Evolutionary conservation across 2,888 invertebrate species (phyloP).

Genomic region (Aelia acuminata): DNA sequence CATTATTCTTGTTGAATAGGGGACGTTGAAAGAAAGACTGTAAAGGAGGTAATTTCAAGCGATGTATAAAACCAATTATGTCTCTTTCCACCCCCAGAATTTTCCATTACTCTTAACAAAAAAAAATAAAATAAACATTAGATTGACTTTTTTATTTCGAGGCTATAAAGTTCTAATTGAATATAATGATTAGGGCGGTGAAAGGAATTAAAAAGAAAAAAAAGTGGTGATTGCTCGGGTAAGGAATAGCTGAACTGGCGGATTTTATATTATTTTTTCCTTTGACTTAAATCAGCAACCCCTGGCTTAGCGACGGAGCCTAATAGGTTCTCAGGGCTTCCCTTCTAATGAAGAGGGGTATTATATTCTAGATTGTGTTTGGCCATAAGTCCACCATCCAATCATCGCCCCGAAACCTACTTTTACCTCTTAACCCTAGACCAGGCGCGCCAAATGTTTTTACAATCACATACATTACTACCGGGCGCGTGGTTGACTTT

Average conservation of each 20-base stretch:
- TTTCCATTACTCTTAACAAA: neutral
- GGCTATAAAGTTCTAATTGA: slow-evolving; percentile 34
- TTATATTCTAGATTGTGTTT: slow-evolving; percentile 48
- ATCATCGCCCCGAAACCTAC: neutral
- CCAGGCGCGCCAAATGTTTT: too few relatives aligned
- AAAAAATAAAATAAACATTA: neutral
- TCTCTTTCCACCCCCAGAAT: neutral
- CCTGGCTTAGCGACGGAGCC: neutral
- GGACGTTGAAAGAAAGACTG: neutral
- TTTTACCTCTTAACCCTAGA: neutral
- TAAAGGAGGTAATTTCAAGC: slow-evolving; percentile 47
- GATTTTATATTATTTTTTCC: slow-evolving; percentile 50
- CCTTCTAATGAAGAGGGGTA: slow-evolving; percentile 4
- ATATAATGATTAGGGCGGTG: slow-evolving; percentile 1
- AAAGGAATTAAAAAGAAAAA: neutral
- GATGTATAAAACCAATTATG: slow-evolving; percentile 44
- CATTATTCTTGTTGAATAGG: slow-evolving; percentile 24
- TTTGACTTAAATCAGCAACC: slow-evolving; percentile 37
- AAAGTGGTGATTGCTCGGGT: slow-evolving; percentile 31
- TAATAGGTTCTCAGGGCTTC: slow-evolving; percentile 27
- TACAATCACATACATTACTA: too few relatives aligned
- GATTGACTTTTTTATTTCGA: slow-evolving; percentile 34
- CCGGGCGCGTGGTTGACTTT: too few relatives aligned
- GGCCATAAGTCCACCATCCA: neutral
- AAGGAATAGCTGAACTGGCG: slow-evolving; percentile 39